A percentile compares a stretch with the other conserved stretches of the same genome.
Evolutionary conservation across 1,140 invertebrate genomes (phyloP).

Genomic region (Drosophila arizonae): DNA sequence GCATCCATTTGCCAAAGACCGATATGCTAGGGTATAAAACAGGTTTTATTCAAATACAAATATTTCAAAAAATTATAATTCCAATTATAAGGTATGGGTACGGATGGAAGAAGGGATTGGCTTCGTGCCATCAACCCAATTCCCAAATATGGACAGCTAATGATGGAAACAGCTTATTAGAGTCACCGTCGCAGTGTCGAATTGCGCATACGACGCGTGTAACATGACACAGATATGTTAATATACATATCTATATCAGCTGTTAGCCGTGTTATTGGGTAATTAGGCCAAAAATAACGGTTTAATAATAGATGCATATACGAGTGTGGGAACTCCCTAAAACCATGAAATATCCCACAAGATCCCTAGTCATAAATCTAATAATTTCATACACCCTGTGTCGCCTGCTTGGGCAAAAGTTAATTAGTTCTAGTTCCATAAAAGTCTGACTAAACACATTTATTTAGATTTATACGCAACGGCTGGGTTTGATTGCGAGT

Average conservation of each 20-base stretch:
- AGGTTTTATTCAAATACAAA: too few relatives aligned
- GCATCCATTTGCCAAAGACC: too few relatives aligned
- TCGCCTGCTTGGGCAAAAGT: background rate
- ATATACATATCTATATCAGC: background rate
- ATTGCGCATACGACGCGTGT: conserved; percentile 37
- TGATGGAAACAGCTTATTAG: too few relatives aligned
- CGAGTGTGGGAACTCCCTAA: background rate
- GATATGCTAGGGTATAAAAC: too few relatives aligned
- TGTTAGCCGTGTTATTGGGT: background rate
- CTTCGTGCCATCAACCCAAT: too few relatives aligned
- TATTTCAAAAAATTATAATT: too few relatives aligned
- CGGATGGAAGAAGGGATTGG: too few relatives aligned
- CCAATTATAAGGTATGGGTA: too few relatives aligned
- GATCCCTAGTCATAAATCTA: background rate
- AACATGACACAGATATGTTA: conserved; percentile 23
- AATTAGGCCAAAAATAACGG: conserved; percentile 14
- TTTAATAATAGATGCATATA: conserved; percentile 1
- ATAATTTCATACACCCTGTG: conserved; percentile 4
- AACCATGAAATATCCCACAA: background rate
- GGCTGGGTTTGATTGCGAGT: background rate
- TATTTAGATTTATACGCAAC: background rate
- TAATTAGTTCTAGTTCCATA: conserved; percentile 15
- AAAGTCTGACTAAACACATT: conserved; percentile 1
- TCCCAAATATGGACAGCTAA: background rate
- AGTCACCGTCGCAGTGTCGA: background rate